A percentile compares a stretch with the other conserved stretches of the same genome.
These are phyloP conservation scores for Prionchulus punctatus DNA, from an alignment of 2,888 invertebrate genomes.

Conservation along the genomic window DNA sequence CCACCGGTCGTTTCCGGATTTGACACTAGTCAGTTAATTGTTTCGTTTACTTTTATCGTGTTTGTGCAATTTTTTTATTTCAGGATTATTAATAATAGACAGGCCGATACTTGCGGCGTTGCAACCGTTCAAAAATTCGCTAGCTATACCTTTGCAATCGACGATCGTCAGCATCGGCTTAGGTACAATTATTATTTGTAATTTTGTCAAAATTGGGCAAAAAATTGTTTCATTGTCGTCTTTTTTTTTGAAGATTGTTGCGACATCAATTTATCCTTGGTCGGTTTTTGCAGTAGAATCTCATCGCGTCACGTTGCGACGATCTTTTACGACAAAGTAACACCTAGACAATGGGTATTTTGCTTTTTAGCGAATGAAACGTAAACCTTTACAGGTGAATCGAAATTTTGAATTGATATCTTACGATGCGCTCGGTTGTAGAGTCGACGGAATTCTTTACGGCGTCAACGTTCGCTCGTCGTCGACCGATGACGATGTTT, in stretches of 20 bases:
- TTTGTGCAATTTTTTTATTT: neutral
- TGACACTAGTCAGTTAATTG: too few relatives aligned
- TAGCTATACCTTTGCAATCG: neutral
- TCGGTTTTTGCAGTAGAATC: conserved; percentile 9
- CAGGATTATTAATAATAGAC: neutral
- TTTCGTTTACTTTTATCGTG: neutral
- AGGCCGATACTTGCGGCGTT: neutral
- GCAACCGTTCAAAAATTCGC: neutral
- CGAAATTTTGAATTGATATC: conserved; percentile 8
- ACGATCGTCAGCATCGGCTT: neutral
- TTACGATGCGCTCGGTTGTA: neutral
- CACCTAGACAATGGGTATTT: neutral
- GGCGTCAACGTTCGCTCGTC: conserved; percentile 1
- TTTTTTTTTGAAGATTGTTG: neutral
- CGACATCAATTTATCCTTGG: neutral
- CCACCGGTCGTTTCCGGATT: too few relatives aligned
- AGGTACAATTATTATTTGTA: neutral
- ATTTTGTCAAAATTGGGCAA: neutral
- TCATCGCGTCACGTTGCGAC: conserved; percentile 6
- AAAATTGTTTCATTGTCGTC: neutral
- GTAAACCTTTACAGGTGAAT: neutral
- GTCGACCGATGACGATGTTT: neutral
- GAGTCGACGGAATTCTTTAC: conserved; percentile 11
- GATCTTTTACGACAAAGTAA: conserved; percentile 14
- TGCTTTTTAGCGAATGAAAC: neutral